Percentiles rank a stretch among this genome's conserved stretches.
phyloP scores from a whole-genome alignment of 2,113 vertebrate species.

The Otis tarda region DNA sequence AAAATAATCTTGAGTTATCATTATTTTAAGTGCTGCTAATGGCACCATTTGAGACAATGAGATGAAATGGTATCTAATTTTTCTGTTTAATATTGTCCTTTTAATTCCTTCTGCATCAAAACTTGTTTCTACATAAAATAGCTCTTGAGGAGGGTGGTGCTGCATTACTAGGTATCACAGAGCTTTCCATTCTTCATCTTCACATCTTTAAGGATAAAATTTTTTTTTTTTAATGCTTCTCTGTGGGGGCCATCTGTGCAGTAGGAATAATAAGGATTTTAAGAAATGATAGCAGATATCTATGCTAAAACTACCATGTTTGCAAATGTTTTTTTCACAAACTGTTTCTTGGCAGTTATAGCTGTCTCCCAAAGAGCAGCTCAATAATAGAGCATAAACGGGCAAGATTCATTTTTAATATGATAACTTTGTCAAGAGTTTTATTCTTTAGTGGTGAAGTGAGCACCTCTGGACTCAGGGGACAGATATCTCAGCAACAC shows the following conservation, averaged over 20 bases:
- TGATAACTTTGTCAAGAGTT: background rate
- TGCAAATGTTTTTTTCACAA: background rate
- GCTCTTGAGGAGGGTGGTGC: background rate
- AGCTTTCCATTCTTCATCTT: background rate
- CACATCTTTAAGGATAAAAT: background rate
- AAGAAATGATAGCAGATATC: background rate
- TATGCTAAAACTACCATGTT: background rate
- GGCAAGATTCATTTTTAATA: background rate
- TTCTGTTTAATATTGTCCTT: conserved; percentile 22
- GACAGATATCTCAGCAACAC: background rate
- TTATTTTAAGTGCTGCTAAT: conserved; percentile 10
- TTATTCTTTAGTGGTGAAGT: background rate
- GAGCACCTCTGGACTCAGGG: background rate
- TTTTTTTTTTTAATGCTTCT: background rate
- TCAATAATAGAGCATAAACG: background rate
- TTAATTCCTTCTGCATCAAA: conserved; percentile 24
- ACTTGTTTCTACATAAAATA: background rate
- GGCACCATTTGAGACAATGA: conserved; percentile 23
- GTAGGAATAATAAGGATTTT: background rate
- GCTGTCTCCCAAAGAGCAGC: background rate
- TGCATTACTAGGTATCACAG: background rate
- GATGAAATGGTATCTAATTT: conserved; percentile 35
- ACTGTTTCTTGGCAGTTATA: background rate
- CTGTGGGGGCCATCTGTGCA: background rate
- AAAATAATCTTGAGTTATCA: conserved; percentile 32